Base-by-base conservation (phyloP, 2,113 vertebrate species). In the Seriola dumerili region DNA sequence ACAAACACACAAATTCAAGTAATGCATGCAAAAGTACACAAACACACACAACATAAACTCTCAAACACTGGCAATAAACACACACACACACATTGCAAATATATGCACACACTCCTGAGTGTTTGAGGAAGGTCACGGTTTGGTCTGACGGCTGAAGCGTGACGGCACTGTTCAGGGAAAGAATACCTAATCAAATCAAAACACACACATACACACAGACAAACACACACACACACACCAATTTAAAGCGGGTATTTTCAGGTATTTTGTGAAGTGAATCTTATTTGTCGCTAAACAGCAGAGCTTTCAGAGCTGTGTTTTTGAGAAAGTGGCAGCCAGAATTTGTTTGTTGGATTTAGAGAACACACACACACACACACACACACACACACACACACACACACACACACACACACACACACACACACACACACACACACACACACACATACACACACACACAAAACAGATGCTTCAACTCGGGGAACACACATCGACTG, bases 51-150 rank as follows among this genome's bases (percentile, higher is more conserved):
- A 66, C 21, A 46, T 58, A 75, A 42, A 71, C 54, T 46, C 61
- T 7, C 42, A 38, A 48, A 64, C 50, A 55, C 23, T 23, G n/a
- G 52, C 23, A 55, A 23, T 46, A 64, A 76, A 44, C n/a, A 69
- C 71, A 82, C 78, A 81, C 78, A 81, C 69, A 77, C 57, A 70
- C 83, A 83, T 67, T 77, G 75, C 57, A 46, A n/a, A 80, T 57
- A 69, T 55, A 74, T 55, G 46, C 46, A 48, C 48, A 50, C 48
- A 19, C 48, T 54, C 67, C 81, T 44, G 71, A 83, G 68, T 68
- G 74, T 88, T 87, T 87, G 80, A 85, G 81, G 93, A 95, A 93
- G 92, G 92, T 94, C 91, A 94, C 34, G 59, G 80, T 76, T 72
- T 80, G 85, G 87, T 91, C 82, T 88, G 88, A 82, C 48, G 65